Evolutionary conservation across 1,140 invertebrate species (phyloP), one percentile per base, ranked within the genome.

Genomic region (Adelges cooleyi): DNA sequence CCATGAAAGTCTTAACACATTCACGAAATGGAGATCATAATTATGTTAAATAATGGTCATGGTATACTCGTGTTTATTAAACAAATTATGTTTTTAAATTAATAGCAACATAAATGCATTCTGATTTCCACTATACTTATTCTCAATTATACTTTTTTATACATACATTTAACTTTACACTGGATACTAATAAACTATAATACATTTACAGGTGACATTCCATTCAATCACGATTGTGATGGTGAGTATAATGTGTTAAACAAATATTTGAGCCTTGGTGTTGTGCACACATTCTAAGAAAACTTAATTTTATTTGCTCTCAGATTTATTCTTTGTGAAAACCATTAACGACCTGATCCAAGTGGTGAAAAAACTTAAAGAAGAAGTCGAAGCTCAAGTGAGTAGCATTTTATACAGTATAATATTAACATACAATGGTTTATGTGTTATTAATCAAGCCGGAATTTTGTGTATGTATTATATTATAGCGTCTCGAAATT

Each of bases 331-430:
- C 54, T 75, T 87, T 65, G 74, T 79, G n/a, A 84, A 83, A 73
- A 81, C 83, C 2, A 72, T 89, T 44, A 84, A 85, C 71, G 81
- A 87, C 69, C 77, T 92, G 46, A 86, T 90, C 68, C 80, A 81
- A 65, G 80, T 84, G 22, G 80, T 89, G 18, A 87, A 84, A 71
- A 75, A 82, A 27, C 79, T 90, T 33, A 80, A 82, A 68, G 75
- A 79, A 54, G 85, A 88, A 73, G 76, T 89, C 27, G 80, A 80
- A 67, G 76, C 80, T 36, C 77, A 79, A 70, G 79, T 80, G 67
- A 73, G 74, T 68, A 33, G 13, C 25, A 50, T 38, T 15, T 15
- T 44, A 25, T 36, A n/a, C 17, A 20, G 40, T n/a, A n/a, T n/a
- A n/a, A n/a, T n/a, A n/a, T n/a, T n/a, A n/a, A 13, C 9, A 33